These are phyloP conservation scores for Cercopithecus mona DNA, from an alignment of 2,113 vertebrate genomes.

Conservation along the genomic window DNA sequence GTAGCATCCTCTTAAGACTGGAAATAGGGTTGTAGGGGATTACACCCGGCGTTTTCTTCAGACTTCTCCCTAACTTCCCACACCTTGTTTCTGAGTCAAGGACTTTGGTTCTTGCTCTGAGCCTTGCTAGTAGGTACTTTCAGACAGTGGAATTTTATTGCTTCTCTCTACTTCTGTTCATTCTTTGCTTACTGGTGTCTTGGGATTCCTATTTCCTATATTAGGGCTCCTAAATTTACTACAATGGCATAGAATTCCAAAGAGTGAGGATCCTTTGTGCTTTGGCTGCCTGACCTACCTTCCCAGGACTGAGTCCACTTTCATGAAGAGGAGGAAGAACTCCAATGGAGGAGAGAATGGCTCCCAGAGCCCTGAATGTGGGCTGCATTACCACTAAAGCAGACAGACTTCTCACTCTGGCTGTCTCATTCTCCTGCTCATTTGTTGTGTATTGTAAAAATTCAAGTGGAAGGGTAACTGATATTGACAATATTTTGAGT, in stretches of 20 bases:
- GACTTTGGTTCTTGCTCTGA: neutral
- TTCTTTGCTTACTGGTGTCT: neutral
- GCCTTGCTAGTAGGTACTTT: neutral
- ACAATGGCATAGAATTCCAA: neutral
- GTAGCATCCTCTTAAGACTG: neutral
- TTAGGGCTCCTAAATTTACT: neutral
- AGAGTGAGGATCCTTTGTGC: neutral
- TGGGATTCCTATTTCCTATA: neutral
- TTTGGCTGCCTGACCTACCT: neutral
- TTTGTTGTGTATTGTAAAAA: neutral
- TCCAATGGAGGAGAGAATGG: neutral
- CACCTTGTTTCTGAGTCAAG: neutral
- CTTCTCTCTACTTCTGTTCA: neutral
- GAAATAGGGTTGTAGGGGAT: neutral
- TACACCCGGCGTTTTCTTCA: neutral
- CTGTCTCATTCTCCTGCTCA: neutral
- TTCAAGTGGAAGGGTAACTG: neutral
- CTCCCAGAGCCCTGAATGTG: accelerated
- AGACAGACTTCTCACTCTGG: too few relatives aligned
- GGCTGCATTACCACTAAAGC: neutral
- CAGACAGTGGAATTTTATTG: neutral
- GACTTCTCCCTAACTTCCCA: neutral
- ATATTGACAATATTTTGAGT: neutral
- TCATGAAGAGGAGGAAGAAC: neutral
- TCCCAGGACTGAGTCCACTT: neutral